Percentiles rank a stretch among this genome's conserved stretches.
Evolutionary conservation across 2,113 vertebrate species (phyloP).

Genomic region (Neolamprologus brichardi): DNA sequence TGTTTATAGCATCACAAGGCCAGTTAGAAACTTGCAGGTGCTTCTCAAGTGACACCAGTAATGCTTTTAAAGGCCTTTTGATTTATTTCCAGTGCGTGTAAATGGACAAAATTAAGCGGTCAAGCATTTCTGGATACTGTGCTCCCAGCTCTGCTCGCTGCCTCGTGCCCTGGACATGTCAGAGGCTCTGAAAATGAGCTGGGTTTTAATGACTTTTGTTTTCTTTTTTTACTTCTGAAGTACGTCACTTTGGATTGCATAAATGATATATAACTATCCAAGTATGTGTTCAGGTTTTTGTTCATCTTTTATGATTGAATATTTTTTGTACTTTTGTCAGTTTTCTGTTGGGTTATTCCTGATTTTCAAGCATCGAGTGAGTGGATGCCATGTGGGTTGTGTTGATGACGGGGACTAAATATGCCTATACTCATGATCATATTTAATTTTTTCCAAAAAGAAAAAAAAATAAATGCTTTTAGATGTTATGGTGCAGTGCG

Average conservation of each 20-base stretch:
- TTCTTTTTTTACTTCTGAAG: slow-evolving; percentile 10
- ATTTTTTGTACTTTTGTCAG: slow-evolving; percentile 29
- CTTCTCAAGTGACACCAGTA: not conserved
- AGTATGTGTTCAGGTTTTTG: slow-evolving; percentile 26
- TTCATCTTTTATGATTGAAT: slow-evolving; percentile 23
- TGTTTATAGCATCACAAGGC: not conserved
- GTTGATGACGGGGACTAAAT: slow-evolving; percentile 5
- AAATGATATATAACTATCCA: slow-evolving; percentile 22
- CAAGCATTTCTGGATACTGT: not conserved
- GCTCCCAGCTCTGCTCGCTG: not conserved
- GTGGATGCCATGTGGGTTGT: not conserved
- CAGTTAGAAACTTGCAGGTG: not conserved
- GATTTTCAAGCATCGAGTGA: not conserved
- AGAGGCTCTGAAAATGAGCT: not conserved
- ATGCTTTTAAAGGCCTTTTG: not conserved
- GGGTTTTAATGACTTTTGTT: not conserved
- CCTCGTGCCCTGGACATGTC: not conserved
- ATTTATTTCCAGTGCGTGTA: not conserved
- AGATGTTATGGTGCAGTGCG: slow-evolving; percentile 66
- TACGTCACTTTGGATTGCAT: slow-evolving; percentile 27
- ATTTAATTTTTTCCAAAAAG: slow-evolving; percentile 84
- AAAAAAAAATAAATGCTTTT: slow-evolving; percentile 92
- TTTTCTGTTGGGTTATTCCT: not conserved
- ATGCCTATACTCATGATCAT: slow-evolving; percentile 73
- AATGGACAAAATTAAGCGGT: not conserved